Evolutionary conservation across 2,113 vertebrate species (phyloP).

Genomic region (Myocastor coypus): DNA sequence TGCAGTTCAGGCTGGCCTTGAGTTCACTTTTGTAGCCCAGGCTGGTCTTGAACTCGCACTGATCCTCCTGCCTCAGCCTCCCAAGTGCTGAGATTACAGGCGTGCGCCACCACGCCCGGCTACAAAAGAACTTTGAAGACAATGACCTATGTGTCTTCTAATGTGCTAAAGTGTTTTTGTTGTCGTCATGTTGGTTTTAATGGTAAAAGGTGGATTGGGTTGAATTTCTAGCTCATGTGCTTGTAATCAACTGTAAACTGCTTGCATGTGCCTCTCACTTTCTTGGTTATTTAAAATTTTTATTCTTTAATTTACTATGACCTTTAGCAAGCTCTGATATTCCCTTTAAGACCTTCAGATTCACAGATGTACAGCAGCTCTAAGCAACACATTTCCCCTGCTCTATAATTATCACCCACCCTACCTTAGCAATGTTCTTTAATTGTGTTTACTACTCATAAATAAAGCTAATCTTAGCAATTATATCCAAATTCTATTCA

Average conservation of each 20-base stretch:
- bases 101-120: too few species aligned
- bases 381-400: background rate
- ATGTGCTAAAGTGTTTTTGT: background rate
- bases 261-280: constrained; percentile 10
- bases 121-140: background rate
- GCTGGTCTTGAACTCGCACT: too few species aligned
- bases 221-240: constrained; percentile 36
- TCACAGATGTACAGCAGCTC: background rate
- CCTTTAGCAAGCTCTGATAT: background rate
- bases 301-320: constrained; percentile 54
- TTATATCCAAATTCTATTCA: constrained; percentile 46
- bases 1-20: too few species aligned
- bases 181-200: background rate
- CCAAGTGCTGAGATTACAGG: too few species aligned
- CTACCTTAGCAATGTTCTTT: constrained; percentile 43
- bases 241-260: constrained; percentile 36
- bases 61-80: too few species aligned
- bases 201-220: background rate
- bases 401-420: background rate
- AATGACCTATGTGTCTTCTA: background rate
- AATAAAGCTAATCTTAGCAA: constrained; percentile 60
- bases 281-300: constrained; percentile 26
- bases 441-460: constrained; percentile 54
- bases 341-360: background rate
- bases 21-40: too few species aligned